Evolutionary conservation across 2,888 invertebrate species (phyloP).

Genomic region (Bhutanitis thaidina): DNA sequence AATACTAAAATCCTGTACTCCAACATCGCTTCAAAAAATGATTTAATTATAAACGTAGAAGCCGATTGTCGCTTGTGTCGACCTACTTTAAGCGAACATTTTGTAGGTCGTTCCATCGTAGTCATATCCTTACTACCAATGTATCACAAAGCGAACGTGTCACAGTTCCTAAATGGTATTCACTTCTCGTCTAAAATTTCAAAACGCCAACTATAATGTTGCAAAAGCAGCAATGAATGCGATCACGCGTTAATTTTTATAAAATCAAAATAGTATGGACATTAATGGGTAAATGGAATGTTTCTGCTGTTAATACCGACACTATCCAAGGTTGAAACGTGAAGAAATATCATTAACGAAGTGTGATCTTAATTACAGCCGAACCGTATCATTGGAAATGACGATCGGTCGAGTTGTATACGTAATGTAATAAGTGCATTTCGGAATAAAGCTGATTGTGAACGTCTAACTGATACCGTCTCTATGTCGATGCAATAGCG

Average conservation of each 20-base stretch:
- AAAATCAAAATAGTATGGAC: constrained; percentile 2
- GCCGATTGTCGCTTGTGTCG: constrained; percentile 34
- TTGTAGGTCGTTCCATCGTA: constrained; percentile 64
- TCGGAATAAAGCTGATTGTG: constrained; percentile 7
- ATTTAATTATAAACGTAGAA: constrained; percentile 31
- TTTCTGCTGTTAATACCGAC: constrained; percentile 30
- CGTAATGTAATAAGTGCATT: constrained; percentile 15
- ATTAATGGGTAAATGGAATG: constrained; percentile 23
- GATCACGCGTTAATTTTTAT: not conserved
- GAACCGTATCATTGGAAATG: constrained; percentile 19
- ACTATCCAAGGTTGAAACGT: constrained; percentile 35
- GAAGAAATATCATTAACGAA: constrained; percentile 44
- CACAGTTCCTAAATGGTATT: not conserved
- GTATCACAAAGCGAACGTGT: constrained; percentile 22
- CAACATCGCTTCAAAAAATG: constrained; percentile 28
- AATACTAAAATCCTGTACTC: not conserved
- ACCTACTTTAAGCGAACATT: constrained; percentile 61
- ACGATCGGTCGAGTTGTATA: not conserved
- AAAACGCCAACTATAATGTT: not conserved
- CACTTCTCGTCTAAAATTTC: constrained; percentile 4
- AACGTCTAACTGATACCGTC: not conserved
- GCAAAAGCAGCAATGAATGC: constrained; percentile 6
- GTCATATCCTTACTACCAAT: constrained; percentile 49
- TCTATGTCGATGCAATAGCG: not conserved
- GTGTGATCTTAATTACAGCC: constrained; percentile 45